phyloP scores from a whole-genome alignment of 2,113 vertebrate genomes.

The Aptenodytes forsteri region DNA sequence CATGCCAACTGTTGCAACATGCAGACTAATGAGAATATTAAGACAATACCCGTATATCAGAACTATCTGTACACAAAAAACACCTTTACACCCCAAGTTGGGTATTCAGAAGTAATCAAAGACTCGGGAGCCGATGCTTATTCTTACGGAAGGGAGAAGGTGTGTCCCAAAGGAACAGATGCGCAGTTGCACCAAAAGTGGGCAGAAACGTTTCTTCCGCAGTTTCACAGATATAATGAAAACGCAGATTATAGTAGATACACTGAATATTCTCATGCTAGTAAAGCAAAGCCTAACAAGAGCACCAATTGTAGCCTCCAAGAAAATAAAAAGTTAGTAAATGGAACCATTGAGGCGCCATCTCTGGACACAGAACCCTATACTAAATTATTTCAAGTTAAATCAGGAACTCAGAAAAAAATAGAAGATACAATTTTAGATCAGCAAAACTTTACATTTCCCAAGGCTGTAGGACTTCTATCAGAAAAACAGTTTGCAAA shows the following conservation, averaged over 20 bases:
- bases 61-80: conserved; percentile 71
- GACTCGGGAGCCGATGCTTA: conserved; percentile 68
- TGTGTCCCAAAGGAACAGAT: conserved; percentile 70
- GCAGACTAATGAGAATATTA: conserved; percentile 69
- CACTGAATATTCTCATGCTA: conserved; percentile 67
- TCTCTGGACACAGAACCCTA: conserved; percentile 70
- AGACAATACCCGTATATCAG: conserved; percentile 54
- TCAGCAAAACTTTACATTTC: conserved; percentile 73
- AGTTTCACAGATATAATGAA: conserved; percentile 71
- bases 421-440: conserved; percentile 71
- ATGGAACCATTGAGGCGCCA: conserved; percentile 64
- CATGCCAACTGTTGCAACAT: conserved; percentile 59
- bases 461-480: conserved; percentile 62
- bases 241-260: conserved; percentile 69
- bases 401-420: conserved; percentile 76
- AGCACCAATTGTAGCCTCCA: conserved; percentile 66
- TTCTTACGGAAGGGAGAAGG: conserved; percentile 71
- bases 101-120: conserved; percentile 68
- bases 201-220: conserved; percentile 66
- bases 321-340: conserved; percentile 70
- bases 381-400: conserved; percentile 74
- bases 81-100: conserved; percentile 58
- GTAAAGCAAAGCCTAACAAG: conserved; percentile 74
- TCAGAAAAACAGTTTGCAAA: conserved; percentile 74
- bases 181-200: conserved; percentile 67